Conservation (phyloP, 2,888 invertebrate species). For the Drosophila rubida region DNA sequence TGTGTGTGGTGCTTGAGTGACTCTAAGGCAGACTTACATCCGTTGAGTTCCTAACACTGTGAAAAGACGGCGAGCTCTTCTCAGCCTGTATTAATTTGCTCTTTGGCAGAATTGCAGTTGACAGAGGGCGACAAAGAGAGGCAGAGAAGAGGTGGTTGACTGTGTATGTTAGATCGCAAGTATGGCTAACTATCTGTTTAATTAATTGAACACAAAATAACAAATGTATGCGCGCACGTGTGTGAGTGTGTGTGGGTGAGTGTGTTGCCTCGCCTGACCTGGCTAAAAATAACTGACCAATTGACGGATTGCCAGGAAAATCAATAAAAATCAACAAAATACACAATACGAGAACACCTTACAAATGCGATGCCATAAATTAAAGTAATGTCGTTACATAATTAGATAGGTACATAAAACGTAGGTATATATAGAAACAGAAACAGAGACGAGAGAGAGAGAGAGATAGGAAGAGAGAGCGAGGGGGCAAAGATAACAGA, state of each 20-base stretch:
- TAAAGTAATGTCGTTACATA: constrained; percentile 18
- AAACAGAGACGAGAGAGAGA: too few species aligned
- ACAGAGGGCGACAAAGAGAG: constrained; percentile 10
- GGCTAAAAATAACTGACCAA: constrained; percentile 29
- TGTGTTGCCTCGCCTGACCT: not conserved
- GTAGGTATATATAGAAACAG: constrained; percentile 5
- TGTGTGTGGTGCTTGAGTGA: not conserved
- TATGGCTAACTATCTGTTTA: not conserved
- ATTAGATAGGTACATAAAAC: constrained; percentile 18
- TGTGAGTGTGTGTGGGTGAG: not conserved
- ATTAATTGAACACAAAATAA: constrained; percentile 3
- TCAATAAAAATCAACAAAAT: constrained; percentile 47
- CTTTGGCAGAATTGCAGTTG: constrained; percentile 45
- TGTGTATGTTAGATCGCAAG: constrained; percentile 18
- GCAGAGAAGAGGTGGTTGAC: constrained; percentile 17
- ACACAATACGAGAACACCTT: constrained; percentile 23
- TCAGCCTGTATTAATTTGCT: constrained; percentile 80
- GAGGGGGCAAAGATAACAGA: constrained; percentile 9
- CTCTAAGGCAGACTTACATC: constrained; percentile 73
- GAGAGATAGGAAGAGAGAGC: constrained; percentile 15
- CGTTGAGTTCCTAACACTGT: constrained; percentile 79
- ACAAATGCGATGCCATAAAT: constrained; percentile 45
- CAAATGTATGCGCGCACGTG: not conserved
- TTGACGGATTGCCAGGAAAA: constrained; percentile 21
- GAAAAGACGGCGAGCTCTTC: constrained; percentile 79